Conservation (phyloP, 2,113 vertebrate genomes). For the Fulmarus glacialis region DNA sequence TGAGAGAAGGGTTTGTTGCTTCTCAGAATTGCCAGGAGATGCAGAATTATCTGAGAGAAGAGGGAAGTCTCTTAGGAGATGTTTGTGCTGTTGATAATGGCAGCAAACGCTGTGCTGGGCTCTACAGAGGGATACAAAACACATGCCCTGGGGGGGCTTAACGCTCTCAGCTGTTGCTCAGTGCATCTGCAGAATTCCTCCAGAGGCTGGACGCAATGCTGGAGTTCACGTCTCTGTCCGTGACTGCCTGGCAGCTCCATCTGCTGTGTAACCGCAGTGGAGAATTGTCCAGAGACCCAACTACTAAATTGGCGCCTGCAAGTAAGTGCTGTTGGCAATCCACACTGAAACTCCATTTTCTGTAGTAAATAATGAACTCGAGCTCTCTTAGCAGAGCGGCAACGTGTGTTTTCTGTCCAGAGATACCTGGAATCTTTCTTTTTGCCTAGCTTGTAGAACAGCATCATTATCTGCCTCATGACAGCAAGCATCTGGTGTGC, state of each 20-base stretch:
- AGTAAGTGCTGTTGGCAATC: background rate
- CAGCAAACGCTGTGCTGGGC: background rate
- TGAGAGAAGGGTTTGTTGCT: background rate
- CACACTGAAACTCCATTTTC: background rate
- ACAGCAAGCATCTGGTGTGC: background rate
- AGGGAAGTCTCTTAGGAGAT: background rate
- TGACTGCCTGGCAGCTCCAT: background rate
- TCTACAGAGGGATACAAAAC: background rate
- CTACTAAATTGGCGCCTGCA: background rate
- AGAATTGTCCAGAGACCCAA: background rate
- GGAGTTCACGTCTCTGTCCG: background rate
- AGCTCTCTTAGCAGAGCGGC: background rate
- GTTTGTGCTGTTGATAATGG: background rate
- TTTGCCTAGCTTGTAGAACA: background rate
- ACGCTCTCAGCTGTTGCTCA: background rate
- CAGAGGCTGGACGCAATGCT: background rate
- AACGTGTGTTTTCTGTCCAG: background rate
- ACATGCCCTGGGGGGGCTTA: background rate
- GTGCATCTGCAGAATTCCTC: background rate
- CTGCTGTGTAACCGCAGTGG: background rate
- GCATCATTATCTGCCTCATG: background rate
- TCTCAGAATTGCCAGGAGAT: background rate
- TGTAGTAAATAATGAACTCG: background rate
- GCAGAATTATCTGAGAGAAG: background rate
- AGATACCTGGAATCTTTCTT: background rate